A percentile compares a stretch with the other conserved stretches of the same genome.
Evolutionary conservation across 2,113 vertebrate species (phyloP).

Genomic region (Ictidomys tridecemlineatus): DNA sequence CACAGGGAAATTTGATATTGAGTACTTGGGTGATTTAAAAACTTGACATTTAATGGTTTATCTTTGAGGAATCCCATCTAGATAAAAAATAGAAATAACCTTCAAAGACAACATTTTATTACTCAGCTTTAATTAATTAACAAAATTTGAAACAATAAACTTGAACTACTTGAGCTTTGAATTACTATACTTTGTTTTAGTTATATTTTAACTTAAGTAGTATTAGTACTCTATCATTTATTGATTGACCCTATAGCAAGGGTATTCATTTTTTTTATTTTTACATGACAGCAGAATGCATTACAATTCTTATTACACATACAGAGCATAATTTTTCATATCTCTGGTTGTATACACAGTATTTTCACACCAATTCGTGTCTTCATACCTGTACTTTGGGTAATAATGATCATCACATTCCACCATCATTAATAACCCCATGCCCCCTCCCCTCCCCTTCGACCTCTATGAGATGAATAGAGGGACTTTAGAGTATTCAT

Average conservation of each 20-base stretch:
- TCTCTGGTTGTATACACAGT: too few species aligned
- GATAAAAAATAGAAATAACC: not conserved
- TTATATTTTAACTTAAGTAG: slow-evolving; percentile 41
- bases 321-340: too few species aligned
- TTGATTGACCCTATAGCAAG: not conserved
- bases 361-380: too few species aligned
- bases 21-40: slow-evolving; percentile 15
- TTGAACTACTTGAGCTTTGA: not conserved
- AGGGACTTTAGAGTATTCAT: not conserved
- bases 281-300: too few species aligned
- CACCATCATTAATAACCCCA: too few species aligned
- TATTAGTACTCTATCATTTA: not conserved
- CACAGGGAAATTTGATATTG: not conserved
- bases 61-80: not conserved
- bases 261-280: not conserved
- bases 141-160: not conserved
- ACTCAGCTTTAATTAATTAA: slow-evolving; percentile 40
- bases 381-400: too few species aligned
- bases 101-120: not conserved
- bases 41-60: not conserved
- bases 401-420: too few species aligned
- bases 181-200: not conserved
- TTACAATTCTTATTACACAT: too few species aligned
- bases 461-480: too few species aligned
- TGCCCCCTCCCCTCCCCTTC: too few species aligned